Base-by-base conservation (phyloP, 2,888 invertebrate genomes). In the Cheilosia scutellata region DNA sequence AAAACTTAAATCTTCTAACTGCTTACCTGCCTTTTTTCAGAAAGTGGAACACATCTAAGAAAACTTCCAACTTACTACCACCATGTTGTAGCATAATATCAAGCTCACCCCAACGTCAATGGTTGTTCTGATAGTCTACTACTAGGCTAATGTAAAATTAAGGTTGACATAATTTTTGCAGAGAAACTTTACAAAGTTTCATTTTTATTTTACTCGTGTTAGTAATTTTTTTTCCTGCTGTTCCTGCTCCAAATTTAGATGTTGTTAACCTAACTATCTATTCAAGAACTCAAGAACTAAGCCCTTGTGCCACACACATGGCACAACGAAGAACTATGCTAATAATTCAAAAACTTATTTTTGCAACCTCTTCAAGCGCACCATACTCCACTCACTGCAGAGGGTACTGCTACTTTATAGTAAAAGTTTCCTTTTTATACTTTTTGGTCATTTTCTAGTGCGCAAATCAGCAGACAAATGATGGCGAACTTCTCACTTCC, bases 261-360 rank as follows among this genome's bases (percentile, higher is more conserved):
- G 77, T 72, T 71, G 44, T 42, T 76, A 70, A 71, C 71, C 82
- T 71, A 76, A 76, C 77, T 83, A 83, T 77, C 77, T 83, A 49
- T 78, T 72, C 63, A 70, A 63, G 70, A 79, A 75, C 70, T 72
- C 63, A 70, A 63, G 70, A 79, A 75, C 70, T 60, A 65, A 75
- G 75, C 58, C 37, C 79, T 58, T 49, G 63, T 65, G 79, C 58
- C 84, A 79, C 79, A 84, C 75, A 84, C 75, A 84, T 84, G 79
- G 75, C 66, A 75, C 63, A 74, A 42, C 40, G 13, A 63, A 53
- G 68, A 68, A 74, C 74, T 78, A 78, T 74, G 83, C 83, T 78
- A 83, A 83, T 83, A 83, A 83, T 58, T 78, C 68, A 82, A 62
- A 72, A 79, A 71, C 66, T 82, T 66, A 37, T 76, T 75, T 70